These are phyloP conservation scores for Sericinus montela DNA, from an alignment of 2,888 invertebrate species.

Conservation along the genomic window DNA sequence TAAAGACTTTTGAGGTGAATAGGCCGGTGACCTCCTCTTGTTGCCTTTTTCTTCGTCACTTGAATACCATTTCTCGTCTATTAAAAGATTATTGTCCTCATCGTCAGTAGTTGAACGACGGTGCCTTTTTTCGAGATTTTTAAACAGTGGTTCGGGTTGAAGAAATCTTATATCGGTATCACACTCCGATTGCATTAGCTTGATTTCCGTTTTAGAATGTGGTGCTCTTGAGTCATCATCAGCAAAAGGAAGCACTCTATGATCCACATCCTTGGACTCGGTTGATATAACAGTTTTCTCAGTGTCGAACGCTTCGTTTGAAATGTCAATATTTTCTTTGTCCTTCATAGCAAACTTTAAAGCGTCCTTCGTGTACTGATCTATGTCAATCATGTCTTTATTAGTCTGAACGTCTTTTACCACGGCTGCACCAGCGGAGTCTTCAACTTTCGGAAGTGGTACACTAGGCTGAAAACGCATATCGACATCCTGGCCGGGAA, in stretches of 20 bases:
- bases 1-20: conserved; percentile 49
- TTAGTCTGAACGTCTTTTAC: conserved; percentile 42
- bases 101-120: conserved; percentile 76
- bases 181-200: conserved; percentile 42
- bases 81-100: conserved; percentile 78
- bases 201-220: conserved; percentile 36
- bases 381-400: conserved; percentile 72
- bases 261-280: conserved; percentile 70
- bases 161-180: conserved; percentile 72
- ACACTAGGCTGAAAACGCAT: conserved; percentile 66
- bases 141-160: conserved; percentile 67
- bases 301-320: conserved; percentile 55
- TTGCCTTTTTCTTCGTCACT: conserved; percentile 85
- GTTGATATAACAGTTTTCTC: conserved; percentile 43
- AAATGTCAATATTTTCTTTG: conserved; percentile 68
- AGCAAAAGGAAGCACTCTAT: conserved; percentile 66
- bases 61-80: conserved; percentile 87
- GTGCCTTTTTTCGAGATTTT: conserved; percentile 64
- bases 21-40: conserved; percentile 57
- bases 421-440: conserved; percentile 29
- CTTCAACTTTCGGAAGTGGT: conserved; percentile 35
- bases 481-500: conserved; percentile 68
- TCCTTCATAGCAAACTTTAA: conserved; percentile 71
- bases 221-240: conserved; percentile 46
- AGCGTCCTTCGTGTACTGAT: conserved; percentile 76